A percentile compares a stretch with the other conserved stretches of the same genome.
phyloP scores from a whole-genome alignment of 2,797 vertebrate species.

The Pseudocheirus occidentalis region DNA sequence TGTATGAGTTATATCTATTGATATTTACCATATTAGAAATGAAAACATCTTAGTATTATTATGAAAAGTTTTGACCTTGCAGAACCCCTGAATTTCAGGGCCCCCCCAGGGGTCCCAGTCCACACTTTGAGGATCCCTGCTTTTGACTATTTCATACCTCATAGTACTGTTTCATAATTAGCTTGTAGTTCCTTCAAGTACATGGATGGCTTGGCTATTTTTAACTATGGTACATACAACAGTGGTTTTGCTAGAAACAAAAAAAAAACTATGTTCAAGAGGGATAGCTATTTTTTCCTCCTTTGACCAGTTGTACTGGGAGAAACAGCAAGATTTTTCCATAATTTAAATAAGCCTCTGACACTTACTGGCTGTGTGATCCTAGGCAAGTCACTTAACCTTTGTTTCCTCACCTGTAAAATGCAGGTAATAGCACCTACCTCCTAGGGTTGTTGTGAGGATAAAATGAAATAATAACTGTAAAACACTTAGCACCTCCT shows the following conservation, averaged over 20 bases:
- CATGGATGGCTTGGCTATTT: background rate
- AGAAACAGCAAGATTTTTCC: background rate
- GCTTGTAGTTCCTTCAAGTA: background rate
- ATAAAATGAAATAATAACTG: background rate
- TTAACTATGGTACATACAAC: background rate
- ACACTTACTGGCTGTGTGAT: background rate
- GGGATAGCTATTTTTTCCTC: background rate
- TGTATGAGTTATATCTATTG: background rate
- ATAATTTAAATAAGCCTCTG: background rate
- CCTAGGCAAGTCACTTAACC: background rate
- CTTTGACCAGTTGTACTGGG: background rate
- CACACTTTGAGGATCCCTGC: background rate
- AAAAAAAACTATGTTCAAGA: background rate
- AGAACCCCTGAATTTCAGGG: background rate
- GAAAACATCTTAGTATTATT: background rate
- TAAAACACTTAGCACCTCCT: background rate
- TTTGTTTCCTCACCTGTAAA: background rate
- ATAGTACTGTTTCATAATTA: background rate
- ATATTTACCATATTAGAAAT: background rate
- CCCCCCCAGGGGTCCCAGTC: background rate
- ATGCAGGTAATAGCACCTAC: background rate
- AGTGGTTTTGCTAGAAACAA: background rate
- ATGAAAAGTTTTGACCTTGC: background rate
- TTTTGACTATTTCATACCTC: background rate
- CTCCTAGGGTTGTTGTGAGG: background rate